Evolutionary conservation across 2,888 invertebrate genomes (phyloP).

Genomic region (Campoplex capitator): DNA sequence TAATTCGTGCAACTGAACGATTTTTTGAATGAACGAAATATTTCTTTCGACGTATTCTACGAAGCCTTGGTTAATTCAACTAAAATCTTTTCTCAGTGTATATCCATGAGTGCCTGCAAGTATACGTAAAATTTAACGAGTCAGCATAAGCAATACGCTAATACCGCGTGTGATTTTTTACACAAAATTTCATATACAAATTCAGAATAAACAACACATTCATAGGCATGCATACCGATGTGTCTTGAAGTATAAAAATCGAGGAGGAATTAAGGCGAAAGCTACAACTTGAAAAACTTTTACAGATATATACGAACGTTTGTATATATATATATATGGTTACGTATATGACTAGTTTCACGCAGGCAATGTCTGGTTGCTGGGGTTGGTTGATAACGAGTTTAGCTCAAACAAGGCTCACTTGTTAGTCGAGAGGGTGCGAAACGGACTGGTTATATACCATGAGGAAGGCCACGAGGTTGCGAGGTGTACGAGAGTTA

Average conservation of each 20-base stretch:
- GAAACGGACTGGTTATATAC: constrained; percentile 51
- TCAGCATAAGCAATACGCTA: constrained; percentile 15
- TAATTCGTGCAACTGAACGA: too few species aligned
- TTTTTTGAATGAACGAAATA: too few species aligned
- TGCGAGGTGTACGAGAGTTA: constrained; percentile 10
- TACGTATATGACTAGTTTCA: constrained; percentile 21
- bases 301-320: not conserved
- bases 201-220: not conserved
- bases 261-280: not conserved
- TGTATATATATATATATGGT: constrained; percentile 14
- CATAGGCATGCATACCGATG: not conserved
- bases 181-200: not conserved
- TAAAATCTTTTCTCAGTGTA: too few species aligned
- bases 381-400: constrained; percentile 72
- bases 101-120: not conserved
- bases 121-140: constrained; percentile 1
- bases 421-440: constrained; percentile 73
- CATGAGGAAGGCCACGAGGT: constrained; percentile 14
- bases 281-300: constrained; percentile 17
- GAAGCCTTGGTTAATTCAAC: too few species aligned
- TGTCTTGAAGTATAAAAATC: not conserved
- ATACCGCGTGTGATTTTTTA: not conserved
- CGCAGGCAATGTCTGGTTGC: constrained; percentile 47
- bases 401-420: constrained; percentile 76
- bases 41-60: too few species aligned